A percentile compares a stretch with the other conserved stretches of the same genome.
phyloP scores from a whole-genome alignment of 2,113 vertebrate genomes.

The Athene cunicularia region DNA sequence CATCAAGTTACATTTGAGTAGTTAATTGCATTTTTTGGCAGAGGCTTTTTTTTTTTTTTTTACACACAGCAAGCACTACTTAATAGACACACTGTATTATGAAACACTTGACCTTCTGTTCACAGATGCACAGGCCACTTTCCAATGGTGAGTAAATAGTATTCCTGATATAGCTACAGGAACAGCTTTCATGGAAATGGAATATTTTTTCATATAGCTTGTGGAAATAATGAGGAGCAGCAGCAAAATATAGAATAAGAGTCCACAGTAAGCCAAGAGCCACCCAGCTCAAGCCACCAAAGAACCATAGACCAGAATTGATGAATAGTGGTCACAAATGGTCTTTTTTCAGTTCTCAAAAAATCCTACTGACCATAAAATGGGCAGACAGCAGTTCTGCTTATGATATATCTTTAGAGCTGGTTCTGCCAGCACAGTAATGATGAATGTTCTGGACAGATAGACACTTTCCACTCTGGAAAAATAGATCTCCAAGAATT shows the following conservation, averaged over 20 bases:
- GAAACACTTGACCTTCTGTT: not conserved
- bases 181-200: not conserved
- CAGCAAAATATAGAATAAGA: not conserved
- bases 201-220: not conserved
- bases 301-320: not conserved
- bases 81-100: not conserved
- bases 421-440: not conserved
- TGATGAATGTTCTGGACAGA: not conserved
- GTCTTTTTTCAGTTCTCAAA: not conserved
- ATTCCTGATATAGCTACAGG: not conserved
- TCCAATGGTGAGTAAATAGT: not conserved
- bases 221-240: not conserved
- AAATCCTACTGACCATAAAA: not conserved
- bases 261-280: not conserved
- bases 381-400: not conserved
- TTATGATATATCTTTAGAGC: not conserved
- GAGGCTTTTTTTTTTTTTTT: not conserved
- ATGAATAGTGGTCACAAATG: not conserved
- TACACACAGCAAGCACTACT: not conserved
- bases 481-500: not conserved
- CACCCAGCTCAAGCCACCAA: not conserved
- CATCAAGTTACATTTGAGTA: not conserved
- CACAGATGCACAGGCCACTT: not conserved
- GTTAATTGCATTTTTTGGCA: not conserved
- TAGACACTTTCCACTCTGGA: not conserved